These are phyloP conservation scores for Platyrinchus mystaceus DNA, from an alignment of 2,797 vertebrate species.

Conservation along the genomic window DNA sequence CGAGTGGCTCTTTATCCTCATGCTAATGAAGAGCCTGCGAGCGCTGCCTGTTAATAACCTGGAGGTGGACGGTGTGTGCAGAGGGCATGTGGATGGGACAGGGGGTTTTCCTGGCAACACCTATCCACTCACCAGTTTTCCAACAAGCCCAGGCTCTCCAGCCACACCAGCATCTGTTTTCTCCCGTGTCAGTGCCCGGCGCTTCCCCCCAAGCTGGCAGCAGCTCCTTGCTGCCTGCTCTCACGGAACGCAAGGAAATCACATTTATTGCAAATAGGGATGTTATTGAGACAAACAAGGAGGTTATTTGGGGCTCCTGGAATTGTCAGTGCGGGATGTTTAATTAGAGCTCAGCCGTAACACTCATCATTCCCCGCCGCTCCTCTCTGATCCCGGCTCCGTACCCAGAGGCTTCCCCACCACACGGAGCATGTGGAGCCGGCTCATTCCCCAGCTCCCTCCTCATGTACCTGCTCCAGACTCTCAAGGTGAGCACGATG, in stretches of 20 bases:
- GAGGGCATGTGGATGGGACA: not conserved
- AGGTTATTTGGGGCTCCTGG: not conserved
- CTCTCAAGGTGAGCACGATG: conserved; percentile 54
- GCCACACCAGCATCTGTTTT: no score
- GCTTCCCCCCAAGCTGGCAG: not conserved
- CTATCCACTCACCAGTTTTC: not conserved
- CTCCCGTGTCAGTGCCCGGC: accelerated
- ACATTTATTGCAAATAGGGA: not conserved
- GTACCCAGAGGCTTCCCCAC: not conserved
- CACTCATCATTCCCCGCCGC: not conserved
- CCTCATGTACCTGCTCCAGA: not conserved
- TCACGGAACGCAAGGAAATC: not conserved
- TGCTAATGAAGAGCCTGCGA: conserved; percentile 65
- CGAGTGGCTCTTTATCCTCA: conserved; percentile 60
- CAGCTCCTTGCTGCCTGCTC: not conserved
- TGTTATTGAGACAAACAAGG: not conserved
- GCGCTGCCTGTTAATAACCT: conserved; percentile 1
- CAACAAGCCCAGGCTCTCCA: accelerated
- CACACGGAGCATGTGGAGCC: not conserved
- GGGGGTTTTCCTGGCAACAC: not conserved
- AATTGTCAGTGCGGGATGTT: not conserved
- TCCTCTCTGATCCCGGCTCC: not conserved
- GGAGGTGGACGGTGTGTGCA: conserved; percentile 38
- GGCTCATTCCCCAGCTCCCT: not conserved
- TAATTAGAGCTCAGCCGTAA: not conserved